phyloP scores from a whole-genome alignment of 2,888 invertebrate species.

The Lepidocyrtinus sp. region DNA sequence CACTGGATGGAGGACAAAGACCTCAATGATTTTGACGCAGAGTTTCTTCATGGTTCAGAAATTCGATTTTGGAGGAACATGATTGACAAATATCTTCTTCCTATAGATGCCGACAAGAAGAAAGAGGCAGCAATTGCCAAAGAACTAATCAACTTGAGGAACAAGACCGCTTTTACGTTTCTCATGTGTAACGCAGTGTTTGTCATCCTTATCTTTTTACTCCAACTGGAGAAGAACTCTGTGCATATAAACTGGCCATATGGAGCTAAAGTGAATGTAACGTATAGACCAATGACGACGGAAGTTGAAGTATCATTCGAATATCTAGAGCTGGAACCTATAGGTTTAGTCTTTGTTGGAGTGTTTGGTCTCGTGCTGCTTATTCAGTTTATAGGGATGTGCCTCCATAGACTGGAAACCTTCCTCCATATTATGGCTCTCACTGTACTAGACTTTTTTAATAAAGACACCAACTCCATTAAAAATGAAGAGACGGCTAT shows the following conservation, averaged over 20 bases:
- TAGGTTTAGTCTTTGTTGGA: slow-evolving; percentile 71
- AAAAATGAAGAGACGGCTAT: slow-evolving; percentile 44
- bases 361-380: slow-evolving; percentile 65
- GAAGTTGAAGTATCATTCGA: slow-evolving; percentile 51
- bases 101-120: slow-evolving; percentile 72
- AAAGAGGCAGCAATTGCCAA: slow-evolving; percentile 66
- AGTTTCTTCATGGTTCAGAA: slow-evolving; percentile 73
- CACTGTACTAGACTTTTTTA: slow-evolving; percentile 59
- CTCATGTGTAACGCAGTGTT: slow-evolving; percentile 76
- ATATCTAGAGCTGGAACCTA: slow-evolving; percentile 73
- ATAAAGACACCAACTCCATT: slow-evolving; percentile 43
- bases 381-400: slow-evolving; percentile 67
- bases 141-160: slow-evolving; percentile 73
- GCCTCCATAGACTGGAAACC: slow-evolving; percentile 65
- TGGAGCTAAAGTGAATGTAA: slow-evolving; percentile 71
- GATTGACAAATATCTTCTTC: slow-evolving; percentile 74
- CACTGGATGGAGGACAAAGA: slow-evolving; percentile 73
- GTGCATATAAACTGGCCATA: slow-evolving; percentile 74
- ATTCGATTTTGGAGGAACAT: slow-evolving; percentile 74
- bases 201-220: slow-evolving; percentile 75
- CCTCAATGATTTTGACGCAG: slow-evolving; percentile 72
- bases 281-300: slow-evolving; percentile 51
- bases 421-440: slow-evolving; percentile 65
- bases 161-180: slow-evolving; percentile 74
- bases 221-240: slow-evolving; percentile 75